Base-by-base conservation (phyloP, 2,113 vertebrate species). In the Chaetodon trifascialis region DNA sequence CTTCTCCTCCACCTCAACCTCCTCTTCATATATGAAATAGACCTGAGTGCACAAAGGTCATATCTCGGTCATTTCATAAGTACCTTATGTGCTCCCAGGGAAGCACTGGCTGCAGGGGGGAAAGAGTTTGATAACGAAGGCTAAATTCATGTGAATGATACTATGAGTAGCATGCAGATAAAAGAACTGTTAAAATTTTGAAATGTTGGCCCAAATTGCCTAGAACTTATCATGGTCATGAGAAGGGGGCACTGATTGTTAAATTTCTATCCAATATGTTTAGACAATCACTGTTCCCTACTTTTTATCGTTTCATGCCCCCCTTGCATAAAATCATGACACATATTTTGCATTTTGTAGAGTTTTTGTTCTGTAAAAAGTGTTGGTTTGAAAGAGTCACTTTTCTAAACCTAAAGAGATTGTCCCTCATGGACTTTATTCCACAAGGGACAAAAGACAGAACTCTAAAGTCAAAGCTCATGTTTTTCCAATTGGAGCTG, bases 21-120 rank as follows among this genome's bases (percentile, higher is more conserved):
- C 96, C 88, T 96, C 95, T 10, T 99, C 98, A 34, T 98, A 99
- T 79, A 98, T 96, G 85, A 99, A 99, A 91, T 96, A 99, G 84
- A 99, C 94, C 95, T 96, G 76, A 16, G 78, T 11, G 80, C 38
- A 81, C 34, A 75, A 74, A 54, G 2, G 5, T 17, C 21, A 64
- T 2, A 79, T 56, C 4, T 67, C 14, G 82, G 2, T 40, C 1
- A 68, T 34, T 51, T 10, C 30, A 17, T 38, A 54, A 17, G 17
- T 6, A 34, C 3, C 47, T 69, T 47, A 30, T 54, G 42, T 63
- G 38, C 16, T 52, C 34, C 11, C 2, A 46, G n/a, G 11, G 11
- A 51, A n/a, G 7, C 11, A 17, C 4, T 58, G 16, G 30, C 23
- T 17, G 11, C 30, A 65, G 5, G 7, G 30, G 4, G 9, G 3